Conservation (phyloP, 2,797 vertebrate genomes). For the Holocentrus rufus region DNA sequence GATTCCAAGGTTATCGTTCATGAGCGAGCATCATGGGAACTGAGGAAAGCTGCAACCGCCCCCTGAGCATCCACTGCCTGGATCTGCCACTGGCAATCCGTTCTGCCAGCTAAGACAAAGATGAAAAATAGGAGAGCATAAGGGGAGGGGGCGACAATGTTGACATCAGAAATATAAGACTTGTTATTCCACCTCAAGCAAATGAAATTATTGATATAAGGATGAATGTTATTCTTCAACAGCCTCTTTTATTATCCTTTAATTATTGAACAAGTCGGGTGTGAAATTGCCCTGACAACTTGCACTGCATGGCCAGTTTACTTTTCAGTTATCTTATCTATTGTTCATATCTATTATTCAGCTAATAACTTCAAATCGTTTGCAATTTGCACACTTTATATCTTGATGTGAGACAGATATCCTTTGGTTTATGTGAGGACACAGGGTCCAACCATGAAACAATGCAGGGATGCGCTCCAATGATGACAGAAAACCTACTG, state of each 20-base stretch:
- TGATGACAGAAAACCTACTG: conserved; percentile 11
- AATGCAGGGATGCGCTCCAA: no score
- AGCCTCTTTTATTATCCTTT: conserved; percentile 57
- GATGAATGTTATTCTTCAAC: conserved; percentile 62
- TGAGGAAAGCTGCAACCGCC: conserved; percentile 17
- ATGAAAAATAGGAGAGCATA: conserved; percentile 27
- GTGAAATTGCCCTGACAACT: conserved; percentile 65
- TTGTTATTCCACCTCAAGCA: conserved; percentile 34
- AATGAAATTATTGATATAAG: conserved; percentile 48
- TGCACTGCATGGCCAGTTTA: conserved; percentile 24
- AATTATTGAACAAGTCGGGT: conserved; percentile 59
- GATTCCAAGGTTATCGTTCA: conserved; percentile 11
- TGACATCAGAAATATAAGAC: conserved; percentile 43
- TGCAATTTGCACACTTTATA: conserved; percentile 39
- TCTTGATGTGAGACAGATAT: conserved; percentile 16
- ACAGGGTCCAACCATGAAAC: conserved; percentile 1
- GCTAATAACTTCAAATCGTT: conserved; percentile 48
- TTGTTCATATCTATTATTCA: conserved; percentile 39
- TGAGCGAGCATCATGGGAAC: conserved; percentile 12
- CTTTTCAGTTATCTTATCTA: conserved; percentile 52
- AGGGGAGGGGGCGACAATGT: conserved; percentile 25
- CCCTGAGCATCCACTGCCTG: neutral
- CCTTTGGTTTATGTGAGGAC: neutral
- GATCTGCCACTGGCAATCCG: conserved; percentile 12
- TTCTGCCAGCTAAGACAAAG: conserved; percentile 11